phyloP scores from a whole-genome alignment of 2,797 vertebrate species.

The Oreonectes daqikongensis region DNA sequence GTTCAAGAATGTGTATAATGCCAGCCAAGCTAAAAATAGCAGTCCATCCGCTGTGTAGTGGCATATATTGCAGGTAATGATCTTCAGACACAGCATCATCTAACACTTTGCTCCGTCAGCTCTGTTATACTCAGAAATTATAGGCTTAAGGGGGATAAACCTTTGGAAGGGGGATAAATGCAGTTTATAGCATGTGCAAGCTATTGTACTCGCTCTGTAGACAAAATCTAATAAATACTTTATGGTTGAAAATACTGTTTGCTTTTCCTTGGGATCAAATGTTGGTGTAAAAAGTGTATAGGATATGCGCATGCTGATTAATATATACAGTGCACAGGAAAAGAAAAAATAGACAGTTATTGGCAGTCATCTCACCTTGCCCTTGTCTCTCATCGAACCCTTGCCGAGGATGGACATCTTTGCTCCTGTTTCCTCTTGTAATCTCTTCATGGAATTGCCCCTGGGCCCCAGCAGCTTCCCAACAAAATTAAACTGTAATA shows the following conservation, averaged over 20 bases:
- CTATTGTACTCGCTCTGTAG: conserved; percentile 3
- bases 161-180: conserved; percentile 65
- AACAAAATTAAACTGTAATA: conserved; percentile 98
- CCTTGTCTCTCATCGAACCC: conserved; percentile 99
- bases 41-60: conserved; percentile 46
- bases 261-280: background rate
- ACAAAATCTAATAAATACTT: background rate
- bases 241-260: background rate
- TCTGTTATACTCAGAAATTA: conserved; percentile 59
- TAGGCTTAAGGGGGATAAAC: conserved; percentile 65
- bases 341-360: conserved; percentile 46
- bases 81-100: conserved; percentile 59
- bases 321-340: conserved; percentile 3
- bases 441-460: conserved; percentile 98
- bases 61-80: conserved; percentile 58
- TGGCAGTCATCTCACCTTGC: conserved; percentile 82
- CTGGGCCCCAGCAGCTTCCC: conserved; percentile 97
- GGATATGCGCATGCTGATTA: background rate
- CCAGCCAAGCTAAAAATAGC: conserved; percentile 61
- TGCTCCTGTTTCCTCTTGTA: conserved; percentile 98
- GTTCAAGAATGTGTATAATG: conserved; percentile 10
- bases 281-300: background rate
- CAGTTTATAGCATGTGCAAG: conserved; percentile 23
- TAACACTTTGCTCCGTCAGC: conserved; percentile 44
- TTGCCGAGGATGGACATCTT: conserved; percentile 99